Base-by-base conservation (phyloP, 2,888 invertebrate genomes). In the Meiosimyza platycephala region DNA sequence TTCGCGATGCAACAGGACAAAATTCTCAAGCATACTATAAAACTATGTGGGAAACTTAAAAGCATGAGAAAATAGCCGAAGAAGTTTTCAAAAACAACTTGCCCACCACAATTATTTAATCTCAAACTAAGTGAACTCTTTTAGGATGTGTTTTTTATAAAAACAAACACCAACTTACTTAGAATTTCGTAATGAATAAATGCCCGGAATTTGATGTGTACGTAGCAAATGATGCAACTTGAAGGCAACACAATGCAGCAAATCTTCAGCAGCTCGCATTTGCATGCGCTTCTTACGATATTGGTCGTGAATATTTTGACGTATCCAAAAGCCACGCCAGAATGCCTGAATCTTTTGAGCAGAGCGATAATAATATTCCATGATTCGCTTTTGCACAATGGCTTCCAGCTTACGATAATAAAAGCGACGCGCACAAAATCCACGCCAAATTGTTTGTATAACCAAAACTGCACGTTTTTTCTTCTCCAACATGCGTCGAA, bases 401-500 rank as follows among this genome's bases (percentile, higher is more conserved):
- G 72, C 11, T 70, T 85, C 83, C 6, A 85, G 51, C 3, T 73
- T 52, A 0, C 18, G 40, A n/a, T 72, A 79, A 28, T 75, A 78
- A 6, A 63, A 33, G 3, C 77, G 76, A 3, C 80, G 76, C 4
- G 73, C 79, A 6, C 66, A 48, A 18, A 77, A 84, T 0, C 84
- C 80, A 3, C 86, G 82, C 84, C 83, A 85, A 74, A 78, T 80
- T 3, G 76, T 77, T 74, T 87, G 87, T 69, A 86, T 85, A 7
- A 75, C 75, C 3, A 78, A 77, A 12, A 81, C 83, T 0, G 82
- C 80, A 28, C 28, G 11, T 4, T 50, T 73, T 3, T 59, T 22
- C 2, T 73, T 69, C 1, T 13, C 16, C 0, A 75, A 28, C 0
- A 0, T 18, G 1, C 40, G 50, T 0, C 81, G 79, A 6, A 15